Evolutionary conservation across 2,888 invertebrate species (phyloP).

Genomic region (Exocentrus adspersus): DNA sequence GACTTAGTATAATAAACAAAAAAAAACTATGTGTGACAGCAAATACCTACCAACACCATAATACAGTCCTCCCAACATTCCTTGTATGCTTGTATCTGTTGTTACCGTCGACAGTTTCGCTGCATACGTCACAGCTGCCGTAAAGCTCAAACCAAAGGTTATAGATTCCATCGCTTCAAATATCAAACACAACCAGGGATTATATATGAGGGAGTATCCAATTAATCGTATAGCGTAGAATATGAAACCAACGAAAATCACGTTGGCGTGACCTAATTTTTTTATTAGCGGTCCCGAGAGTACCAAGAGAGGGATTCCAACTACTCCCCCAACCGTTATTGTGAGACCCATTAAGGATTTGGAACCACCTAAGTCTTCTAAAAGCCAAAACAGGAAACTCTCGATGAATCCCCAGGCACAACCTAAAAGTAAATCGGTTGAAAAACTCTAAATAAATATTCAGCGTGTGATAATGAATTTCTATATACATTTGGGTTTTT

Average conservation of each 20-base stretch:
- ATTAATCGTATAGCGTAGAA: conserved; percentile 79
- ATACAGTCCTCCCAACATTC: conserved; percentile 81
- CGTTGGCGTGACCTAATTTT: conserved; percentile 79
- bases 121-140: conserved; percentile 81
- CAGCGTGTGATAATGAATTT: too few species aligned
- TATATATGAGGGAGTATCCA: conserved; percentile 79
- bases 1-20: too few species aligned
- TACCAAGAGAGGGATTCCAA: conserved; percentile 79
- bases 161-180: conserved; percentile 83
- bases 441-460: not conserved
- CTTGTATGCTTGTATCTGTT: conserved; percentile 81
- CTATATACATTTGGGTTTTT: too few species aligned
- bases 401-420: conserved; percentile 87
- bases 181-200: conserved; percentile 79
- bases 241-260: conserved; percentile 79
- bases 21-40: too few species aligned
- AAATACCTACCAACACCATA: conserved; percentile 74
- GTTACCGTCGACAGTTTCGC: conserved; percentile 77
- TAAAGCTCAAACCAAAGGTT: conserved; percentile 78
- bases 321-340: conserved; percentile 80
- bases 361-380: conserved; percentile 80
- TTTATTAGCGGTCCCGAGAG: conserved; percentile 81
- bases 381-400: conserved; percentile 82
- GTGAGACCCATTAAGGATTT: conserved; percentile 83
- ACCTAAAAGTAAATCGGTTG: conserved; percentile 68